A percentile compares a stretch with the other conserved stretches of the same genome.
Evolutionary conservation across 2,888 invertebrate species (phyloP).

Genomic region (Eristalis arbustorum): DNA sequence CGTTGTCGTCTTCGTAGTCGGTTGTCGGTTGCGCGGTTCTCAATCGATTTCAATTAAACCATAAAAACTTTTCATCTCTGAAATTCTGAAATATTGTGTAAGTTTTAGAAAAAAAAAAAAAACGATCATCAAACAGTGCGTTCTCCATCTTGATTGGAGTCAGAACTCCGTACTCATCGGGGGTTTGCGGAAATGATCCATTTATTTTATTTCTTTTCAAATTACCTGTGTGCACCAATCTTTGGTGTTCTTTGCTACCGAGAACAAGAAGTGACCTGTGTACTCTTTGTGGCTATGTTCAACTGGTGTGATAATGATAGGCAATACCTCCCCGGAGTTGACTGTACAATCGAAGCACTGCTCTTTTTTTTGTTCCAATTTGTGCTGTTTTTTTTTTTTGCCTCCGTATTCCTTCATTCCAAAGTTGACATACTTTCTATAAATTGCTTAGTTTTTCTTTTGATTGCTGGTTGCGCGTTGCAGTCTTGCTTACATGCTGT

Average conservation of each 20-base stretch:
- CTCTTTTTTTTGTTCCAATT: slow-evolving; percentile 26
- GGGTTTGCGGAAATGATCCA: not conserved
- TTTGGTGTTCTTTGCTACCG: not conserved
- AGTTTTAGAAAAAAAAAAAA: not conserved
- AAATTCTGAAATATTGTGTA: not conserved
- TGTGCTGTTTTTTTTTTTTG: slow-evolving; percentile 14
- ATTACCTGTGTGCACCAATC: not conserved
- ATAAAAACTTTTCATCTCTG: not conserved
- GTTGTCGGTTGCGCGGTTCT: slow-evolving; percentile 15
- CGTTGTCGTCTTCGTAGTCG: slow-evolving; percentile 7
- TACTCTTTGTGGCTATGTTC: slow-evolving; percentile 21
- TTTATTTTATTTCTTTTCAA: not conserved
- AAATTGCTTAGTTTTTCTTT: slow-evolving; percentile 66
- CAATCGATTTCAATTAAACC: not conserved
- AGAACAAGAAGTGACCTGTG: slow-evolving; percentile 5
- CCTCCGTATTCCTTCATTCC: not conserved
- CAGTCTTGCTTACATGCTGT: slow-evolving; percentile 16
- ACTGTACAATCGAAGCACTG: slow-evolving; percentile 25
- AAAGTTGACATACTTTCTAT: slow-evolving; percentile 66
- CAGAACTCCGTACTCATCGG: not conserved
- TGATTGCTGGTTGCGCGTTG: slow-evolving; percentile 20
- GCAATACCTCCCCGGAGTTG: slow-evolving; percentile 11
- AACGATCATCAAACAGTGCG: not conserved
- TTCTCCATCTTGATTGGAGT: not conserved
- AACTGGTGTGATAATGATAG: slow-evolving; percentile 38